Evolutionary conservation across 2,113 vertebrate genomes (phyloP), one percentile per base, ranked within the genome.

Genomic region (Osmerus mordax): DNA sequence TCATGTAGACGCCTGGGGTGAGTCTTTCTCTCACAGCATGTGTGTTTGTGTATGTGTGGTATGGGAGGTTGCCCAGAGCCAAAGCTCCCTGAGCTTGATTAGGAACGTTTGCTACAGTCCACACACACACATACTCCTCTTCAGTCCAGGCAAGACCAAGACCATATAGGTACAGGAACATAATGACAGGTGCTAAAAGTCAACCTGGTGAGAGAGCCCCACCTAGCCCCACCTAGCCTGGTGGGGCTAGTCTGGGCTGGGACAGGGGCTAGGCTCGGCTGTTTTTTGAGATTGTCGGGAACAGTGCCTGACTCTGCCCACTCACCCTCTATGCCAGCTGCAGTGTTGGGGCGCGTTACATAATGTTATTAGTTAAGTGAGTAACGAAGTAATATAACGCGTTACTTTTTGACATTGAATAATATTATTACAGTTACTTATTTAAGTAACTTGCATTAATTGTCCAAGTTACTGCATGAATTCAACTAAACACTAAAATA

Each of bases 121-220:
- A 7, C 32, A 6, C 7, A 4, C 23, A 28, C 25, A 28, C 32
- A 36, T 36, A 36, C 52, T 72, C 7, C 74, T 71, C 29, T 23
- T 75, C 70, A 65, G 74, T 77, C 58, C 80, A 79, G 78, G 79
- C 86, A 82, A 75, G 72, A 77, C 71, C 75, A 80, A 78, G 80
- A 71, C 1, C 32, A 6, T 36, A 36, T 36, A 6, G 32, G 4
- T 8, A 47, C 9, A 11, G 41, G 41, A 47, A 5, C 41, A 12
- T 47, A 47, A 78, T 82, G 83, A 83, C 87, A 88, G 83, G 80
- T 83, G 87, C 76, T 82, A 71, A 84, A 82, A 83, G 71, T 76
- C 62, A 84, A 68, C 25, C 71, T 54, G 76, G 76, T 75, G 71
- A 21, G 21, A 21, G 21, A 21, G 21, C 21, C 21, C 21, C 21